Percentiles rank a stretch among this genome's conserved stretches.
phyloP scores from a whole-genome alignment of 2,888 invertebrate genomes.

The Rugalucina vietnamica region DNA sequence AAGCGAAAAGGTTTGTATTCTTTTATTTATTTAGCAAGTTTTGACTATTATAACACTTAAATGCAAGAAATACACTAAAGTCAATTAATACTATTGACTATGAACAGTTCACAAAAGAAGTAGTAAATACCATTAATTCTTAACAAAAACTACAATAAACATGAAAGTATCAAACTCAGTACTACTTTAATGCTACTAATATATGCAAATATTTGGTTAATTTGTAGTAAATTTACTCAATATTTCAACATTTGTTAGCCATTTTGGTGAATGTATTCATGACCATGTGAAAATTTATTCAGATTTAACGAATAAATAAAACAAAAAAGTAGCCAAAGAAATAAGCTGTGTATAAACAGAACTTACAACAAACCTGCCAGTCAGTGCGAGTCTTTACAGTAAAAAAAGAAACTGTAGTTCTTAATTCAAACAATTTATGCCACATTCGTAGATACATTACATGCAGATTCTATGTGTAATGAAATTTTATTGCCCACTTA shows the following conservation, averaged over 20 bases:
- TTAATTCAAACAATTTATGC: too few species aligned
- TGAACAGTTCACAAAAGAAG: background rate
- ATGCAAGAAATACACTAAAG: background rate
- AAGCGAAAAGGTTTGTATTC: too few species aligned
- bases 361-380: too few species aligned
- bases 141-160: background rate
- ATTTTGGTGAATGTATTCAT: background rate
- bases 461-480: too few species aligned
- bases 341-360: constrained; percentile 1
- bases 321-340: background rate
- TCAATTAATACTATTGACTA: background rate
- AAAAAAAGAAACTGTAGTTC: too few species aligned
- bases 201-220: constrained; percentile 23
- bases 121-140: constrained; percentile 2
- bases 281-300: constrained; percentile 29
- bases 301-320: constrained; percentile 9
- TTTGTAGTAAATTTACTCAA: background rate
- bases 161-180: background rate
- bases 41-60: background rate
- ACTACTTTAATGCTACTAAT: constrained; percentile 6
- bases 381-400: too few species aligned
- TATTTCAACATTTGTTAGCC: constrained; percentile 11
- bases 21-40: too few species aligned
- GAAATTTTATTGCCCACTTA: too few species aligned
- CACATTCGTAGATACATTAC: too few species aligned